A percentile compares a stretch with the other conserved stretches of the same genome.
Conservation (phyloP, 1,140 invertebrate genomes). For the Archegozetes longisetosus region DNA sequence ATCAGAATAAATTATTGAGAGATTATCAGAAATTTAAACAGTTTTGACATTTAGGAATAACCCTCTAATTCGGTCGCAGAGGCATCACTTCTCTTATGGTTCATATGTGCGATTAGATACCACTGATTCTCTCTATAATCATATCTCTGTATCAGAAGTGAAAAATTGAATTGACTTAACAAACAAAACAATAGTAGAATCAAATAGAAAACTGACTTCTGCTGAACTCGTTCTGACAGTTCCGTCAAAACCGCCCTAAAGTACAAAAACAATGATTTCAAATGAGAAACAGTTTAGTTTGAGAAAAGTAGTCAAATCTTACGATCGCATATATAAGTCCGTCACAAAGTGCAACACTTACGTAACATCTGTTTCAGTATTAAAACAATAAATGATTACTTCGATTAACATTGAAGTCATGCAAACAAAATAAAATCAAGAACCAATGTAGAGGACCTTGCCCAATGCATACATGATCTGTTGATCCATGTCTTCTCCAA, state of each 20-base stretch:
- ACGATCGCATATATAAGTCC: constrained; percentile 31
- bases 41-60: too few relatives aligned
- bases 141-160: constrained; percentile 21
- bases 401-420: neutral
- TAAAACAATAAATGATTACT: neutral
- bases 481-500: constrained; percentile 44
- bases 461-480: constrained; percentile 50
- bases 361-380: constrained; percentile 57
- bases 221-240: constrained; percentile 32
- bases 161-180: neutral
- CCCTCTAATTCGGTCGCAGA: constrained; percentile 23
- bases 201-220: constrained; percentile 21
- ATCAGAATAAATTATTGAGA: too few relatives aligned
- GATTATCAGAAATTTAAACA: too few relatives aligned
- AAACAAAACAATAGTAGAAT: neutral
- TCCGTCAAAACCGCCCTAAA: constrained; percentile 36
- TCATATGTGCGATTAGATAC: constrained; percentile 25
- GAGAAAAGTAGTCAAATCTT: too few relatives aligned
- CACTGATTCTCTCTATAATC: constrained; percentile 29
- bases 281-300: too few relatives aligned
- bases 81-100: constrained; percentile 27
- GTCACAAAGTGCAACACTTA: constrained; percentile 48
- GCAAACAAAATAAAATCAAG: neutral
- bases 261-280: too few relatives aligned
- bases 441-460: too few relatives aligned